Conservation (phyloP, 2,113 vertebrate species). For the Sorex araneus region DNA sequence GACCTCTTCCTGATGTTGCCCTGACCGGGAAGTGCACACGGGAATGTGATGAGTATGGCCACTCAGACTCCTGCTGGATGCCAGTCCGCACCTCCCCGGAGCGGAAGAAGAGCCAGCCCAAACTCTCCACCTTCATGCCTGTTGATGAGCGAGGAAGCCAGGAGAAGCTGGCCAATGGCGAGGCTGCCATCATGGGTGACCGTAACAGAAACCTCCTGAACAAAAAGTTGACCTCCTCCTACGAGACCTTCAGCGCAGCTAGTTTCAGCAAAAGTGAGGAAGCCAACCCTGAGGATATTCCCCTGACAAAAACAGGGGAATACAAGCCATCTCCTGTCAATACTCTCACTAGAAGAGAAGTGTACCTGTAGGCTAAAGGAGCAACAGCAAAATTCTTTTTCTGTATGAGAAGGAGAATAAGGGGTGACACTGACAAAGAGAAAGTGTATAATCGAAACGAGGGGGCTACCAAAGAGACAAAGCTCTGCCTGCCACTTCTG, state of each 20-base stretch:
- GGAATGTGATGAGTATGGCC: conserved; percentile 98
- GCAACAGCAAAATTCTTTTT: conserved; percentile 85
- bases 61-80: conserved; percentile 99
- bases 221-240: conserved; percentile 98
- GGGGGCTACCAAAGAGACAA: conserved; percentile 93
- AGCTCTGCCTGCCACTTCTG: conserved; percentile 92
- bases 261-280: conserved; percentile 95
- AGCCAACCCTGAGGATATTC: conserved; percentile 96
- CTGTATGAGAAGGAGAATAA: conserved; percentile 84
- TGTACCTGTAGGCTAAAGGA: conserved; percentile 95
- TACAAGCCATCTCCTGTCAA: conserved; percentile 98
- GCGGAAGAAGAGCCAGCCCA: conserved; percentile 97
- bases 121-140: conserved; percentile 99
- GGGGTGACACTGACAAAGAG: conserved; percentile 82
- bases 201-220: conserved; percentile 99
- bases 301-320: conserved; percentile 97
- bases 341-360: conserved; percentile 98
- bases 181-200: conserved; percentile 97
- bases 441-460: conserved; percentile 87
- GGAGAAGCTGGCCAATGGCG: conserved; percentile 97
- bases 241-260: conserved; percentile 96
- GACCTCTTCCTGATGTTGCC: conserved; percentile 99
- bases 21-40: conserved; percentile 99
- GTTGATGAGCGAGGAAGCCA: conserved; percentile 95
- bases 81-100: conserved; percentile 98